These are phyloP conservation scores for Sarcophaga carnaria DNA, from an alignment of 2,888 invertebrate species.

Conservation along the genomic window DNA sequence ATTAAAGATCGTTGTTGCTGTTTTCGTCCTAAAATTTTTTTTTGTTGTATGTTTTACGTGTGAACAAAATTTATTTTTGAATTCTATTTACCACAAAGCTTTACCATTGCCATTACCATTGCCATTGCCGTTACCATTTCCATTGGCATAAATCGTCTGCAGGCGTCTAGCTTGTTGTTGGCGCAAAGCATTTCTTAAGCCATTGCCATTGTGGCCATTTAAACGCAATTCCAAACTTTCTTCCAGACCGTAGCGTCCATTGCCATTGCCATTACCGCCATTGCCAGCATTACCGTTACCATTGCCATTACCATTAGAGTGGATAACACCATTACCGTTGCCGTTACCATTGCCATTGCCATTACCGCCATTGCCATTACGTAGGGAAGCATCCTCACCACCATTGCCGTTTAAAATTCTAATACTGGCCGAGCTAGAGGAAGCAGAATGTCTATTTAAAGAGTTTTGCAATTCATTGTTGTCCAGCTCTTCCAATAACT, in stretches of 20 bases:
- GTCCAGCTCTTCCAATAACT: conserved; percentile 74
- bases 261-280: conserved; percentile 47
- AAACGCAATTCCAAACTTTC: conserved; percentile 52
- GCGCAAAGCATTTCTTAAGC: conserved; percentile 50
- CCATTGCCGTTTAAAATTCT: conserved; percentile 65
- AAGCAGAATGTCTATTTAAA: conserved; percentile 49
- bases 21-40: conserved; percentile 63
- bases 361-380: conserved; percentile 40
- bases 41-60: conserved; percentile 15
- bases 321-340: conserved; percentile 52
- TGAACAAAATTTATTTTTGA: neutral
- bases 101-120: conserved; percentile 54
- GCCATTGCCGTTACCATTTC: conserved; percentile 39
- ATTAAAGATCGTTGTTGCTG: conserved; percentile 64
- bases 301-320: conserved; percentile 58
- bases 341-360: conserved; percentile 59
- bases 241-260: conserved; percentile 59
- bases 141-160: conserved; percentile 43
- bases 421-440: conserved; percentile 55
- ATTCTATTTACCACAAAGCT: conserved; percentile 58
- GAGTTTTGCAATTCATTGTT: conserved; percentile 65
- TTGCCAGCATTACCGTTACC: conserved; percentile 59
- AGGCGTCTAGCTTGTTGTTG: conserved; percentile 40
- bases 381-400: conserved; percentile 2
- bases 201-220: conserved; percentile 49